Evolutionary conservation across 2,888 invertebrate genomes (phyloP).

Genomic region (Steinernema scapterisci): DNA sequence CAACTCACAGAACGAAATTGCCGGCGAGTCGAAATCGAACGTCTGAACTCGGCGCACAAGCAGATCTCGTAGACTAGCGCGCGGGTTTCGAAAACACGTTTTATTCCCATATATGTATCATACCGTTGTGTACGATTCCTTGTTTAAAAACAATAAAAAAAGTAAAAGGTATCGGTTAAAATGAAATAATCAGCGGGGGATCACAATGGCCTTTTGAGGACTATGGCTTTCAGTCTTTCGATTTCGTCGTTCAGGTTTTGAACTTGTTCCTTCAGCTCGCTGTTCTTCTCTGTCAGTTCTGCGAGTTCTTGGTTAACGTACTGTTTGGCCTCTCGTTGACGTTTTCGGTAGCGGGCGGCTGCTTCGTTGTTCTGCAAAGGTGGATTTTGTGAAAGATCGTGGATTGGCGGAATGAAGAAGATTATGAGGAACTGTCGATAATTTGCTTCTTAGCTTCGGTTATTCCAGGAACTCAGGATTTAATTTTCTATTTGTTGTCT

Average conservation of each 20-base stretch:
- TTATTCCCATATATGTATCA: conserved; percentile 18
- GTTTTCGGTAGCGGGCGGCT: conserved; percentile 59
- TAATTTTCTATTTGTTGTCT: too few species aligned
- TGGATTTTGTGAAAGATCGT: too few species aligned
- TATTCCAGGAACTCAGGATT: too few species aligned
- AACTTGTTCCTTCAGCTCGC: conserved; percentile 40
- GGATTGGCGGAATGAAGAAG: too few species aligned
- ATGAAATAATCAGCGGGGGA: not conserved
- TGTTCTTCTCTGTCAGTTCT: conserved; percentile 48
- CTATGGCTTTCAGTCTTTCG: conserved; percentile 9
- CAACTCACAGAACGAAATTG: conserved; percentile 4
- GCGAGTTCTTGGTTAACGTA: conserved; percentile 48
- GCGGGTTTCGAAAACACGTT: conserved; percentile 5
- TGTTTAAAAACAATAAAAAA: not conserved
- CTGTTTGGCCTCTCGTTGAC: conserved; percentile 56
- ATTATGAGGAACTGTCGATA: too few species aligned
- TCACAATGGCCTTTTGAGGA: not conserved
- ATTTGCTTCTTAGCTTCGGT: too few species aligned
- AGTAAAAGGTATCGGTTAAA: not conserved
- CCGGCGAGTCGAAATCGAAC: conserved; percentile 14
- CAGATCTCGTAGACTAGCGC: conserved; percentile 18
- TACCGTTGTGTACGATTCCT: not conserved
- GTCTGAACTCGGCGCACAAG: not conserved
- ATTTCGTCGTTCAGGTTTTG: conserved; percentile 23
- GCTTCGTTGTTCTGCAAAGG: conserved; percentile 60